A percentile compares a stretch with the other conserved stretches of the same genome.
Evolutionary conservation across 2,888 invertebrate genomes (phyloP).

Genomic region (Muschampia plurimacula): DNA sequence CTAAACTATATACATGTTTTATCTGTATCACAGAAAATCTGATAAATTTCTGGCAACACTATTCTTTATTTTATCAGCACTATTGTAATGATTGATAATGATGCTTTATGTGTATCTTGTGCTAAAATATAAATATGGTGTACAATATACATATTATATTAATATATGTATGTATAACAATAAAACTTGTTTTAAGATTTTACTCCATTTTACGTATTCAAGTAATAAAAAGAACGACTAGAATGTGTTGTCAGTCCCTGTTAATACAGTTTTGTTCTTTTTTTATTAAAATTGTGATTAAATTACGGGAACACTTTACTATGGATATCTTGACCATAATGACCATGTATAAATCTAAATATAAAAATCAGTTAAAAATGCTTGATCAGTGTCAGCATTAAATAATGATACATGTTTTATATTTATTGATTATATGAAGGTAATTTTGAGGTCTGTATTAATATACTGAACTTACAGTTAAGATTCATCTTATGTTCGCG

Average conservation of each 20-base stretch:
- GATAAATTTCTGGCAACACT: conserved; percentile 22
- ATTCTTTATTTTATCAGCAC: conserved; percentile 2
- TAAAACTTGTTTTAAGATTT: conserved; percentile 19
- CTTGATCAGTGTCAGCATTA: conserved; percentile 4
- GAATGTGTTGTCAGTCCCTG: conserved; percentile 23
- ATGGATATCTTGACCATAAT: conserved; percentile 23
- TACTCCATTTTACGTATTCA: conserved; percentile 10
- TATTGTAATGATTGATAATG: conserved; percentile 2
- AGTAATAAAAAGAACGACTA: neutral
- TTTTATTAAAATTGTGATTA: conserved; percentile 28
- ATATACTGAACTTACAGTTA: too few relatives aligned
- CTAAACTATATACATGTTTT: conserved; percentile 3
- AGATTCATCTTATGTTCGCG: too few relatives aligned
- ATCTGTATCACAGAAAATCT: neutral
- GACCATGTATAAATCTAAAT: conserved; percentile 14
- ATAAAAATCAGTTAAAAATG: conserved; percentile 16
- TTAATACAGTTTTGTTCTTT: conserved; percentile 5
- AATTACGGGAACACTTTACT: conserved; percentile 31
- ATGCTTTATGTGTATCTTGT: conserved; percentile 10
- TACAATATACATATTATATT: conserved; percentile 8
- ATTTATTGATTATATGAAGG: neutral
- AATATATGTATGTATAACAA: conserved; percentile 13
- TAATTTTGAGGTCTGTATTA: too few relatives aligned
- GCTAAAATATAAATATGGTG: neutral
- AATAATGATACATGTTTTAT: neutral